Conservation (phyloP, 1,140 invertebrate species). For the Lycorma delicatula region DNA sequence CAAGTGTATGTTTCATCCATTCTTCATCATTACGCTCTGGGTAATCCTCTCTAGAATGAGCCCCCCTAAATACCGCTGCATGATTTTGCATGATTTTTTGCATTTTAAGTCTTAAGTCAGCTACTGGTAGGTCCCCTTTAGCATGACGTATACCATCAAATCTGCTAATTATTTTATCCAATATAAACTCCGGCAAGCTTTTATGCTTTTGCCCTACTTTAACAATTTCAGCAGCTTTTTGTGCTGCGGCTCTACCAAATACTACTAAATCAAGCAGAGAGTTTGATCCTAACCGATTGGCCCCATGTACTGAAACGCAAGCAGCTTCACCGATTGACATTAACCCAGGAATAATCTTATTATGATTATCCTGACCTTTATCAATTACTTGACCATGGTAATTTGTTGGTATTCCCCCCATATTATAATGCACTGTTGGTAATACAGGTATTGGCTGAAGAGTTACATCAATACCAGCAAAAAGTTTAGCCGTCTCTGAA, state of each 20-base stretch:
- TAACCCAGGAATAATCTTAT: slow-evolving; percentile 45
- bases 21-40: too few relatives aligned
- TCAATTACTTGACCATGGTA: slow-evolving; percentile 62
- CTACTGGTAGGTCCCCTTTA: slow-evolving; percentile 52
- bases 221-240: slow-evolving; percentile 47
- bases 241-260: slow-evolving; percentile 71
- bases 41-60: too few relatives aligned
- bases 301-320: slow-evolving; percentile 67
- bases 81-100: slow-evolving; percentile 75
- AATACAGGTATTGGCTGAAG: slow-evolving; percentile 79
- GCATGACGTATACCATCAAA: slow-evolving; percentile 54
- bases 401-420: slow-evolving; percentile 81
- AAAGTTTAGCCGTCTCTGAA: slow-evolving; percentile 72
- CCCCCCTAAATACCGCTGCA: slow-evolving; percentile 72
- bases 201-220: slow-evolving; percentile 45
- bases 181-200: slow-evolving; percentile 41
- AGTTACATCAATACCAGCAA: slow-evolving; percentile 75
- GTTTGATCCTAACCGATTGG: slow-evolving; percentile 78
- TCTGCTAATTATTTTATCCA: slow-evolving; percentile 1
- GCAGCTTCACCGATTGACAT: slow-evolving; percentile 45
- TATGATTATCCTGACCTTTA: slow-evolving; percentile 38
- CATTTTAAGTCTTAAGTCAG: slow-evolving; percentile 58
- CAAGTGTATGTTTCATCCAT: too few relatives aligned
- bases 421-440: slow-evolving; percentile 84
- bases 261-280: slow-evolving; percentile 77